Evolutionary conservation across 1,140 invertebrate genomes (phyloP), one percentile per base, ranked within the genome.

Genomic region (Macrocentrus cingulum): DNA sequence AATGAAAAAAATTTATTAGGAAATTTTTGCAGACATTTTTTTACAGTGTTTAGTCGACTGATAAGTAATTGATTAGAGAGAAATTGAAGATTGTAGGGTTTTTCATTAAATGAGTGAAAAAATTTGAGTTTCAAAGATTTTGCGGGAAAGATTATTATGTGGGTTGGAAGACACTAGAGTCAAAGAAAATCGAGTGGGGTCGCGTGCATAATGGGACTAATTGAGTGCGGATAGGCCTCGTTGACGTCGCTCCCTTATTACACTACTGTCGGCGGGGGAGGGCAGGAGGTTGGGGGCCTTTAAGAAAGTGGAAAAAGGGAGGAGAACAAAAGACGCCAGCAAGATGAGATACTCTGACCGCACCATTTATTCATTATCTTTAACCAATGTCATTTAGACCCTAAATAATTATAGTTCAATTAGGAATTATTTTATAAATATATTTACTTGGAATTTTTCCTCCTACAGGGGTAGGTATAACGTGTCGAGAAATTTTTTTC

Each of bases 191-290:
- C 15, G 20, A 50, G 9, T 20, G 44, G 60, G 46, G 44, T 51
- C 49, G 50, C 48, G 56, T 42, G 50, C 41, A 56, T 64, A 64
- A 64, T 64, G 55, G 48, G 48, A 48, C 59, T 64, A 64, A 64
- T 64, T 64, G 62, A 64, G 62, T 64, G 59, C 59, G 56, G 62
- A 64, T 64, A 61, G 62, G 56, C 55, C 59, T 64, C 52, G 59
- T 61, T 64, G 62, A 64, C 56, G 62, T 58, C 62, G 55, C 62
- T 64, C 59, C 59, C 56, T 61, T 56, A 59, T 64, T 61, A 64
- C 56, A 56, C 62, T 56, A 53, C 61, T 45, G 56, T 48, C 49
- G 52, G 56, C 29, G 48, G 56, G 45, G 16, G 34, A 58, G 50
- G 39, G 41, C 19, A 20, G n/a, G 7, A 13, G 16, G 1, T 19